Conservation (phyloP, 2,888 invertebrate species). For the Amphimallon solstitiale region DNA sequence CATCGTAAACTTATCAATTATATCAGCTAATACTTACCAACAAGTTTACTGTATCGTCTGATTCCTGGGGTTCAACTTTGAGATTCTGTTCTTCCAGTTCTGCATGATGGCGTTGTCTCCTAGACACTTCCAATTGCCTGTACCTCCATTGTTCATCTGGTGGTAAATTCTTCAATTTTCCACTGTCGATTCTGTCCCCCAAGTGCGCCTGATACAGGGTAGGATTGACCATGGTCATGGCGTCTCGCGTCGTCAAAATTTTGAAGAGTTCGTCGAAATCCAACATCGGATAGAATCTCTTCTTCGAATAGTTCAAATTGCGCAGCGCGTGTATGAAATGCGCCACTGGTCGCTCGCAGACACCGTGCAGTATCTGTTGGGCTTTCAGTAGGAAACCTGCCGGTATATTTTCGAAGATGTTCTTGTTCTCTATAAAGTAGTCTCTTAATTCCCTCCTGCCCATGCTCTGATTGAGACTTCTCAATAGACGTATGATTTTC, state of each 20-base stretch:
- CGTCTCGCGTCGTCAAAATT: slow-evolving; percentile 45
- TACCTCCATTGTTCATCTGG: slow-evolving; percentile 43
- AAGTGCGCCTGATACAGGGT: slow-evolving; percentile 1
- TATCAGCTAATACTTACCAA: slow-evolving; percentile 13
- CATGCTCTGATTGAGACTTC: slow-evolving; percentile 71
- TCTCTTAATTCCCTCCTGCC: slow-evolving; percentile 72
- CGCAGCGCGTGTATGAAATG: slow-evolving; percentile 75
- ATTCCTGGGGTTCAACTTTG: slow-evolving; percentile 20
- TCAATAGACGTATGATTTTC: slow-evolving; percentile 71
- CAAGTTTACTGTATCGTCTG: slow-evolving; percentile 29
- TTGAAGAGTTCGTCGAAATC: slow-evolving; percentile 65
- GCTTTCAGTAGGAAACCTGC: slow-evolving; percentile 70
- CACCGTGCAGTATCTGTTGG: slow-evolving; percentile 74
- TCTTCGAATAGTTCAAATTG: slow-evolving; percentile 71
- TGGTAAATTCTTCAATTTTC: slow-evolving; percentile 39
- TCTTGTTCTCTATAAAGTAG: slow-evolving; percentile 76
- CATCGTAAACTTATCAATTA: neutral
- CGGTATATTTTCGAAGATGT: slow-evolving; percentile 78
- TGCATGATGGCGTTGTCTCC: neutral
- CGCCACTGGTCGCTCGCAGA: slow-evolving; percentile 77
- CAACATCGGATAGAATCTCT: slow-evolving; percentile 73
- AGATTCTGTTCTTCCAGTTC: slow-evolving; percentile 38
- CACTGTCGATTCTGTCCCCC: slow-evolving; percentile 35
- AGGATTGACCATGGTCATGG: slow-evolving; percentile 33
- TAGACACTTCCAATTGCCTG: slow-evolving; percentile 39